Evolutionary conservation across 37 sponge, comb jelly and placozoan genomes (phyloP).

Genomic region (Eunapius fragilis): DNA sequence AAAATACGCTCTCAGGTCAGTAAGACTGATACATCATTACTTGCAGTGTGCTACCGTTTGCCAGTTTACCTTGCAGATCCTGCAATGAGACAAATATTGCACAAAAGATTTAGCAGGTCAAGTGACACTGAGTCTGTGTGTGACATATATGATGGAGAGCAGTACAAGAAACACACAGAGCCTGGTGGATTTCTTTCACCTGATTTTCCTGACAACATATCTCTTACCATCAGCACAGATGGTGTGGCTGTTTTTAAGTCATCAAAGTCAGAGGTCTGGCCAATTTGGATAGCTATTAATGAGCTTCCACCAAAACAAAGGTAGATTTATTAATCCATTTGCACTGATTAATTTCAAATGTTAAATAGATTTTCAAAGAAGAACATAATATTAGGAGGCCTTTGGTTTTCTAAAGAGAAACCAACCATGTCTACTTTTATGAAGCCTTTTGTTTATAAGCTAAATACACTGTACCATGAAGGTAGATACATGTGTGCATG

Average conservation of each 20-base stretch:
- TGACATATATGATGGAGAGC: neutral
- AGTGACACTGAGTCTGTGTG: neutral
- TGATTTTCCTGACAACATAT: neutral
- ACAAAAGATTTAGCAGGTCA: neutral
- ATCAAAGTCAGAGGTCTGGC: neutral
- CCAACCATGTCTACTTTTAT: constrained; percentile 3
- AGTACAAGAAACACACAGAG: neutral
- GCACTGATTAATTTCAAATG: too few relatives aligned
- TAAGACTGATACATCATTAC: neutral
- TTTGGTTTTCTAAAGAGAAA: neutral
- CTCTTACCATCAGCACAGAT: constrained; percentile 4
- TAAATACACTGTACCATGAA: neutral
- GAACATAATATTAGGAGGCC: constrained; percentile 5
- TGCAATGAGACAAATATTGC: neutral
- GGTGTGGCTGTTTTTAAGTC: constrained; percentile 1
- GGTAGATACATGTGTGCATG: neutral
- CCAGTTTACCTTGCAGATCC: too few relatives aligned
- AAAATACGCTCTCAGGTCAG: neutral
- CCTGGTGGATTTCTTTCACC: neutral
- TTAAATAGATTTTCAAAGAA: constrained; percentile 1
- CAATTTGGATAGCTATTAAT: constrained; percentile 7
- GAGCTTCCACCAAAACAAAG: neutral
- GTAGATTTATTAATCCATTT: too few relatives aligned
- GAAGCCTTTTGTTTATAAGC: neutral
- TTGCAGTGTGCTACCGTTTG: too few relatives aligned